phyloP scores from a whole-genome alignment of 2,797 vertebrate genomes.

The Strix occidentalis region DNA sequence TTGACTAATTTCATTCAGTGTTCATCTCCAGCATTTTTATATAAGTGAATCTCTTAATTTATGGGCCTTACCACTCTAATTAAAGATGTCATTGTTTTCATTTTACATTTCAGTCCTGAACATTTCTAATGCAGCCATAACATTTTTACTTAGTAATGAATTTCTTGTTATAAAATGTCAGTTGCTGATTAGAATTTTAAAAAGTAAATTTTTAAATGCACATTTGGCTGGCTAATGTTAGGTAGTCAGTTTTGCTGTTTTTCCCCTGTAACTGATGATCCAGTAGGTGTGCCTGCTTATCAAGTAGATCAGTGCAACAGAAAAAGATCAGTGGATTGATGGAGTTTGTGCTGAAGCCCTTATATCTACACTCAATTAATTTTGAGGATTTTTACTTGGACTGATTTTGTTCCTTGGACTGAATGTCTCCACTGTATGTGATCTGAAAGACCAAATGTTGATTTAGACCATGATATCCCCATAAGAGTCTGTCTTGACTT shows the following conservation, averaged over 20 bases:
- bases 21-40: neutral
- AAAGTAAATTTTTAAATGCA: neutral
- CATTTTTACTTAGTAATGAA: neutral
- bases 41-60: slow-evolving; percentile 5
- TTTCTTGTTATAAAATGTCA: neutral
- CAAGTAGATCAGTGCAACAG: neutral
- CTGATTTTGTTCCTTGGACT: neutral
- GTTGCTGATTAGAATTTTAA: neutral
- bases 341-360: neutral
- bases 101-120: neutral
- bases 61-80: neutral
- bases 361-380: neutral
- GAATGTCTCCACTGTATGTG: neutral
- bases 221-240: neutral
- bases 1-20: slow-evolving; percentile 44
- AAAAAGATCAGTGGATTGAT: neutral
- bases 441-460: neutral
- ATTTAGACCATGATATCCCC: neutral
- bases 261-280: neutral
- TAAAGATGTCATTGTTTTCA: slow-evolving; percentile 9
- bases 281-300: neutral
- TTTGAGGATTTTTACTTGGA: neutral
- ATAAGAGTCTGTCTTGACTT: neutral
- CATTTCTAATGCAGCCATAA: neutral
- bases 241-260: neutral